A percentile compares a stretch with the other conserved stretches of the same genome.
phyloP scores from a whole-genome alignment of 2,888 invertebrate genomes.

The Autographa gamma region DNA sequence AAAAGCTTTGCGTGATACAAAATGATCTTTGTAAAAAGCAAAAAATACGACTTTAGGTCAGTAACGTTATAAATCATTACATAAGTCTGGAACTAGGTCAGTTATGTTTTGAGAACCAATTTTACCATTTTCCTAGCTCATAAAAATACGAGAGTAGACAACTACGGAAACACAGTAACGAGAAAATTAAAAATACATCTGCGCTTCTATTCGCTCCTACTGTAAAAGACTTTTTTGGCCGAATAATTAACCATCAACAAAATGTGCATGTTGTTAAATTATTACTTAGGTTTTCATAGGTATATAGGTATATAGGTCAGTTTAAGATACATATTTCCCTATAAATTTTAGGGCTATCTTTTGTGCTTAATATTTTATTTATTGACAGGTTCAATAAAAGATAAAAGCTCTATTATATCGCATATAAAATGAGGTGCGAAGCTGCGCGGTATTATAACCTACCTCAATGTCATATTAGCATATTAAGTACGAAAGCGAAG shows the following conservation, averaged over 20 bases:
- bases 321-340: too few relatives aligned
- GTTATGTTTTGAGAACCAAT: slow-evolving; percentile 11
- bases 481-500: slow-evolving; percentile 20
- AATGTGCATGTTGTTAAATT: too few relatives aligned
- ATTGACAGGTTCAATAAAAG: slow-evolving; percentile 36
- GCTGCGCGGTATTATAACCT: slow-evolving; percentile 26
- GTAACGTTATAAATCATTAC: not conserved
- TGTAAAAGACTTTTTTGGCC: not conserved
- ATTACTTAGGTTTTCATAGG: too few relatives aligned
- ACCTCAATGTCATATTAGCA: slow-evolving; percentile 49
- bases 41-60: too few relatives aligned
- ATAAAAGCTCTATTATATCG: slow-evolving; percentile 28
- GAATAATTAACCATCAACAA: not conserved
- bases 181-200: slow-evolving; percentile 75
- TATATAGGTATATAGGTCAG: too few relatives aligned
- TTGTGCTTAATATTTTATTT: slow-evolving; percentile 15
- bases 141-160: slow-evolving; percentile 60
- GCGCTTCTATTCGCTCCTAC: slow-evolving; percentile 40
- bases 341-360: not conserved
- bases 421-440: slow-evolving; percentile 17
- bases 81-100: slow-evolving; percentile 6
- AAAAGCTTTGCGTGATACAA: not conserved
- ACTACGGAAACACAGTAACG: slow-evolving; percentile 62
- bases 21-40: not conserved
- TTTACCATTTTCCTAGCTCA: slow-evolving; percentile 50